phyloP scores from a whole-genome alignment of 2,888 invertebrate species.

The Napeogenes sylphis region DNA sequence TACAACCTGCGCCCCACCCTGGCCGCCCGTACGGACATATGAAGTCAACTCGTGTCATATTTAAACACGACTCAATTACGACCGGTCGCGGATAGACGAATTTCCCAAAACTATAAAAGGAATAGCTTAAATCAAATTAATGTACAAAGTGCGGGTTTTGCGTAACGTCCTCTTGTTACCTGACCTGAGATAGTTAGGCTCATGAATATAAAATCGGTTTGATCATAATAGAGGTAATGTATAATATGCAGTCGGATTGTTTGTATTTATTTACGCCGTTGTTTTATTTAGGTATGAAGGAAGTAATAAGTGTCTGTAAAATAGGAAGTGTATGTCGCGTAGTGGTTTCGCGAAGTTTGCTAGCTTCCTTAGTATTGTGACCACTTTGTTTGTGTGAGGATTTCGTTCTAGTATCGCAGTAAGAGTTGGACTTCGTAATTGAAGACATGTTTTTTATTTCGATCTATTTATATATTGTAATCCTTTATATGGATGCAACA shows the following conservation, averaged over 20 bases:
- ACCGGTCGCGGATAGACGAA: constrained; percentile 55
- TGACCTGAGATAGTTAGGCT: constrained; percentile 30
- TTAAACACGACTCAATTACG: constrained; percentile 64
- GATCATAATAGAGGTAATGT: constrained; percentile 14
- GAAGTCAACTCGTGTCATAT: constrained; percentile 58
- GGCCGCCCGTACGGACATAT: constrained; percentile 36
- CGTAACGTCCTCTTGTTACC: constrained; percentile 14
- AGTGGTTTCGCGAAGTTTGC: constrained; percentile 26
- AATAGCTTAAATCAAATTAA: constrained; percentile 29
- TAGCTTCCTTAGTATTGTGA: constrained; percentile 27
- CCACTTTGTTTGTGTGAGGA: constrained; percentile 21
- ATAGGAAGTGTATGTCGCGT: constrained; percentile 31
- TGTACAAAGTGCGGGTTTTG: constrained; percentile 20
- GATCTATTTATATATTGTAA: constrained; percentile 2
- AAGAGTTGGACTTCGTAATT: constrained; percentile 8
- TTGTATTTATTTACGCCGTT: constrained; percentile 15
- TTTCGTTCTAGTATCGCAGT: constrained; percentile 13
- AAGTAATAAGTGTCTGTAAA: constrained; percentile 28
- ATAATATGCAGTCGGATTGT: constrained; percentile 14
- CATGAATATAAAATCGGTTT: constrained; percentile 28
- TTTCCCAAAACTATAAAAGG: constrained; percentile 37
- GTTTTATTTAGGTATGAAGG: constrained; percentile 26
- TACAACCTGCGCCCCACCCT: constrained; percentile 51
- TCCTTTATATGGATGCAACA: constrained; percentile 4
- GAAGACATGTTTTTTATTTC: constrained; percentile 5